Percentiles rank a stretch among this genome's conserved stretches.
Conservation (phyloP, 2,888 invertebrate genomes). For the Caenorhabditis panamensis region DNA sequence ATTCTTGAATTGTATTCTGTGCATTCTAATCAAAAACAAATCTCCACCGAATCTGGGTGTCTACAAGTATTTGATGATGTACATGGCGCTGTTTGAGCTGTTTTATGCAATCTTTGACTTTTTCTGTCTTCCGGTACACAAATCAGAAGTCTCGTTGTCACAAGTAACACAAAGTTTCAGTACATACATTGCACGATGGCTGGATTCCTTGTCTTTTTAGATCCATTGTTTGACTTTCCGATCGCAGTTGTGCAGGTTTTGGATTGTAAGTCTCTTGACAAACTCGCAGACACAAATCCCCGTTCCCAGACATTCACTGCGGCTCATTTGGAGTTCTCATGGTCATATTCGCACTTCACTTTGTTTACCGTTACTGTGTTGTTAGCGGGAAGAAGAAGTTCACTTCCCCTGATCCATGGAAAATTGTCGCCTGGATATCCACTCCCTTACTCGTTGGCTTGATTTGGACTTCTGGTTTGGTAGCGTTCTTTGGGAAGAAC, state of each 20-base stretch:
- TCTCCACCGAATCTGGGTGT: constrained; percentile 11
- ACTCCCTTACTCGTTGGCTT: constrained; percentile 1
- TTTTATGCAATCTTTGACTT: neutral
- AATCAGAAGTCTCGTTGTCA: neutral
- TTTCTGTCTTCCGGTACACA: neutral
- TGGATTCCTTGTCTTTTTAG: no score
- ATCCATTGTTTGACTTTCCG: neutral
- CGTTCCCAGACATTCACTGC: neutral
- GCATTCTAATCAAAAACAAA: constrained; percentile 11
- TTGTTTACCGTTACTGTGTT: neutral
- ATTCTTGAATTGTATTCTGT: neutral
- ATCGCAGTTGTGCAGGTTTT: neutral
- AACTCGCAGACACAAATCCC: neutral
- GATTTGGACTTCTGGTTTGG: neutral
- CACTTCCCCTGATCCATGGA: neutral
- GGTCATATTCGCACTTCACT: neutral
- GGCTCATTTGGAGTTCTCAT: neutral
- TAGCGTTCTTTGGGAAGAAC: neutral
- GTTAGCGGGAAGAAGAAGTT: neutral
- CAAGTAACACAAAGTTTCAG: neutral
- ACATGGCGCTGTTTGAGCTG: constrained; percentile 17
- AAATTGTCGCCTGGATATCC: neutral
- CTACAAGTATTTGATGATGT: constrained; percentile 28
- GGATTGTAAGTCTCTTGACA: neutral
- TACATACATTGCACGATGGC: neutral